phyloP scores from a whole-genome alignment of 2,888 invertebrate species.

The Acleris literana region DNA sequence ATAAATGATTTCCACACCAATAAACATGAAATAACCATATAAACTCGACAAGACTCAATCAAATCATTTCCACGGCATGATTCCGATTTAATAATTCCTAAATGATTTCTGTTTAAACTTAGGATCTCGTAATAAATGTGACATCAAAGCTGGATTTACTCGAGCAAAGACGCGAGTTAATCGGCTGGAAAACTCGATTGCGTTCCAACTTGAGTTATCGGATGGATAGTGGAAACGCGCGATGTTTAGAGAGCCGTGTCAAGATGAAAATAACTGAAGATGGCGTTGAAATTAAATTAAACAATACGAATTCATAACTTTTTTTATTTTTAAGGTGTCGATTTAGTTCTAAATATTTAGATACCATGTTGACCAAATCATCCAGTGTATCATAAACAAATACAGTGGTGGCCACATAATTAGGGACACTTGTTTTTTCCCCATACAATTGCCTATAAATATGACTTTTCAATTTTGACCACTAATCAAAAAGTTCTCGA shows the following conservation, averaged over 20 bases:
- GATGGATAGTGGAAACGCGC: constrained; percentile 1
- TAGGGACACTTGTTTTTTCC: too few species aligned
- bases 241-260: background rate
- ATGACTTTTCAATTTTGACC: too few species aligned
- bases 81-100: too few species aligned
- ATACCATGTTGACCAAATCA: too few species aligned
- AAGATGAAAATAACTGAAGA: background rate
- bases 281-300: background rate
- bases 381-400: too few species aligned
- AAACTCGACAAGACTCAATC: constrained; percentile 7
- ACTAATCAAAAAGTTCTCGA: too few species aligned
- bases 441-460: too few species aligned
- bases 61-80: constrained; percentile 6
- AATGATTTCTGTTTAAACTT: constrained; percentile 12
- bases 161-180: constrained; percentile 43
- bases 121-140: constrained; percentile 44
- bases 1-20: too few species aligned
- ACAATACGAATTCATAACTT: background rate
- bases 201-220: constrained; percentile 4
- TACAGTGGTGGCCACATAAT: too few species aligned
- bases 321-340: too few species aligned
- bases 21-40: background rate
- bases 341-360: too few species aligned
- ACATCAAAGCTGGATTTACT: constrained; percentile 49
- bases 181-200: constrained; percentile 35